A percentile compares a stretch with the other conserved stretches of the same genome.
Evolutionary conservation across 2,797 vertebrate genomes (phyloP).

Genomic region (Xenopus petersii): DNA sequence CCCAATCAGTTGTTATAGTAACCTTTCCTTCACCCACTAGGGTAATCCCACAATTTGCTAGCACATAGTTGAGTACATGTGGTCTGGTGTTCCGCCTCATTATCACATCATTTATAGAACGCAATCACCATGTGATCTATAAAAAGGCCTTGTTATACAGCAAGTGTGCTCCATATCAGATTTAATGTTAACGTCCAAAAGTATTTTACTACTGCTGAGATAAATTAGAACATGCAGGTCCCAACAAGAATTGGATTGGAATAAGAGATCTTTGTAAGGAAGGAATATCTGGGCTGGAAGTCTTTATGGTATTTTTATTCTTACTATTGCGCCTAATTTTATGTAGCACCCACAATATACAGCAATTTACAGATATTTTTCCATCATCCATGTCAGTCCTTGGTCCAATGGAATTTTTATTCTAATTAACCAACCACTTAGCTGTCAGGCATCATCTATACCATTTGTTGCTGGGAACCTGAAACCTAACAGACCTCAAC

Average conservation of each 20-base stretch:
- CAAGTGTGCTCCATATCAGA: slow-evolving; percentile 34
- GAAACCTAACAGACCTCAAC: too few relatives aligned
- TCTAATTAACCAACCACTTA: too few relatives aligned
- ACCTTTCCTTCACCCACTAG: slow-evolving; percentile 64
- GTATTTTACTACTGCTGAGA: slow-evolving; percentile 5
- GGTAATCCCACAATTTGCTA: slow-evolving; percentile 65
- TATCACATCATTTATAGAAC: slow-evolving; percentile 61
- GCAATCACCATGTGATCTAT: slow-evolving; percentile 51
- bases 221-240: neutral
- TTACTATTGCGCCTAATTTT: too few relatives aligned
- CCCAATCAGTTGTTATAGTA: slow-evolving; percentile 58
- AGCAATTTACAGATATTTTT: too few relatives aligned
- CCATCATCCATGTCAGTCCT: too few relatives aligned
- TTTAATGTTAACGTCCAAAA: slow-evolving; percentile 12
- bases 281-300: too few relatives aligned
- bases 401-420: too few relatives aligned
- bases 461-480: too few relatives aligned
- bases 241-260: neutral
- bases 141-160: slow-evolving; percentile 51
- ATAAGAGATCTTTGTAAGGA: too few relatives aligned
- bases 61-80: slow-evolving; percentile 57
- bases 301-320: too few relatives aligned
- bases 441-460: too few relatives aligned
- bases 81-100: slow-evolving; percentile 63
- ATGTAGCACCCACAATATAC: too few relatives aligned